Conservation (phyloP, 2,888 invertebrate species). For the Polydesmus complanatus region DNA sequence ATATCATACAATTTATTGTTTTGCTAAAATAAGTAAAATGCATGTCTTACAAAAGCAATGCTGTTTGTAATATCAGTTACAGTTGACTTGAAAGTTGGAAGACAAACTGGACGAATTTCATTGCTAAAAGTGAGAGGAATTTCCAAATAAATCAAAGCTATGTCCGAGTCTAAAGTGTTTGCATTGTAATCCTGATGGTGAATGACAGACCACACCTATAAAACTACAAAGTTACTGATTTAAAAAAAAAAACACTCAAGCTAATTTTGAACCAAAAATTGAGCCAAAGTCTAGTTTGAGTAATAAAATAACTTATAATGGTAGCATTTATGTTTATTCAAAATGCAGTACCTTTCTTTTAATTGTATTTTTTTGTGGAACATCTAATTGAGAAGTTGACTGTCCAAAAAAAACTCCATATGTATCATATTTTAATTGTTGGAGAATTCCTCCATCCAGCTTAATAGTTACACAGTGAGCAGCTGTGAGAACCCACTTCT, state of each 20-base stretch:
- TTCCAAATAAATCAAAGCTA: constrained; percentile 19
- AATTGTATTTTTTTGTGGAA: background rate
- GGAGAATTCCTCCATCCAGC: background rate
- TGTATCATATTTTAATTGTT: background rate
- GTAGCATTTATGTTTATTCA: too few species aligned
- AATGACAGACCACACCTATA: constrained; percentile 17
- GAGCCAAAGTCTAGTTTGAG: too few species aligned
- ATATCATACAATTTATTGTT: too few species aligned
- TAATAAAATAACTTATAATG: too few species aligned
- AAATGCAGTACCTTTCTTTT: background rate
- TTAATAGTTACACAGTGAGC: background rate
- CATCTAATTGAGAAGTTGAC: background rate
- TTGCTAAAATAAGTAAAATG: too few species aligned
- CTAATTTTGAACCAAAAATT: too few species aligned
- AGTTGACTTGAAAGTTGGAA: constrained; percentile 17
- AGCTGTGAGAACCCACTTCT: background rate
- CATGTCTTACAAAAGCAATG: background rate
- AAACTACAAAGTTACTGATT: background rate
- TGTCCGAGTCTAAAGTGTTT: constrained; percentile 18
- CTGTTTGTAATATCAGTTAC: background rate
- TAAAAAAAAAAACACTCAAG: too few species aligned
- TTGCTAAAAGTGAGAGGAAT: constrained; percentile 17
- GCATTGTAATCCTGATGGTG: constrained; percentile 21
- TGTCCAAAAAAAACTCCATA: background rate
- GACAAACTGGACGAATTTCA: constrained; percentile 19